Percentiles rank a stretch among this genome's conserved stretches.
phyloP scores from a whole-genome alignment of 2,113 vertebrate genomes.

The Gymnarchus niloticus region DNA sequence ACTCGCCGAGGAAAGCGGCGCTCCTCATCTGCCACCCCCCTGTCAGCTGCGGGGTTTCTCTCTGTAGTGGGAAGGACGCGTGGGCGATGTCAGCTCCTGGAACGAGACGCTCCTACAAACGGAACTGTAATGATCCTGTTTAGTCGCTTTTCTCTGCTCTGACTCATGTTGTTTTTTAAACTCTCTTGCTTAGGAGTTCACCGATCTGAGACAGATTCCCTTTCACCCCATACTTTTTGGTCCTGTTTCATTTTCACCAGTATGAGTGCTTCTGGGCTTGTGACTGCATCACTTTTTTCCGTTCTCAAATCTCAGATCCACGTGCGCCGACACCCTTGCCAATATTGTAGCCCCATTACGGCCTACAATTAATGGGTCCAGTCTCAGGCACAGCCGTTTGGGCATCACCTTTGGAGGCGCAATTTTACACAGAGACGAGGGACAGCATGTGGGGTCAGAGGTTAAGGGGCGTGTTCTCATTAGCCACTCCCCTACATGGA shows the following conservation, averaged over 20 bases:
- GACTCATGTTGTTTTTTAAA: conserved; percentile 43
- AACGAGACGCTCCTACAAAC: conserved; percentile 66
- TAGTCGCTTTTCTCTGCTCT: conserved; percentile 63
- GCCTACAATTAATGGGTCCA: neutral
- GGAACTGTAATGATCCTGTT: conserved; percentile 70
- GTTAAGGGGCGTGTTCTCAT: neutral
- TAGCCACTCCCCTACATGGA: neutral
- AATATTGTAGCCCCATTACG: neutral
- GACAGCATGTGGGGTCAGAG: neutral
- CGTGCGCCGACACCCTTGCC: neutral
- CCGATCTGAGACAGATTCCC: conserved; percentile 45
- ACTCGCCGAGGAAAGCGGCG: conserved; percentile 53
- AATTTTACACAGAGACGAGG: neutral
- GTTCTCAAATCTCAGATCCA: neutral
- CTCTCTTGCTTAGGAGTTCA: conserved; percentile 42
- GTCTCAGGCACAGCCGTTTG: neutral
- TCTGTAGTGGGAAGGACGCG: conserved; percentile 64
- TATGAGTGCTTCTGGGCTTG: conserved; percentile 43
- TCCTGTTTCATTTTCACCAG: conserved; percentile 44
- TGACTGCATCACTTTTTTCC: conserved; percentile 24
- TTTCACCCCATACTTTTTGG: conserved; percentile 54
- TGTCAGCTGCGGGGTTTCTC: conserved; percentile 67
- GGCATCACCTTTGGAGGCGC: neutral
- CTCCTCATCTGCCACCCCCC: conserved; percentile 56
- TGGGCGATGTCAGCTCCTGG: conserved; percentile 61